phyloP scores from a whole-genome alignment of 1,140 invertebrate species.

The Theocolax elegans region DNA sequence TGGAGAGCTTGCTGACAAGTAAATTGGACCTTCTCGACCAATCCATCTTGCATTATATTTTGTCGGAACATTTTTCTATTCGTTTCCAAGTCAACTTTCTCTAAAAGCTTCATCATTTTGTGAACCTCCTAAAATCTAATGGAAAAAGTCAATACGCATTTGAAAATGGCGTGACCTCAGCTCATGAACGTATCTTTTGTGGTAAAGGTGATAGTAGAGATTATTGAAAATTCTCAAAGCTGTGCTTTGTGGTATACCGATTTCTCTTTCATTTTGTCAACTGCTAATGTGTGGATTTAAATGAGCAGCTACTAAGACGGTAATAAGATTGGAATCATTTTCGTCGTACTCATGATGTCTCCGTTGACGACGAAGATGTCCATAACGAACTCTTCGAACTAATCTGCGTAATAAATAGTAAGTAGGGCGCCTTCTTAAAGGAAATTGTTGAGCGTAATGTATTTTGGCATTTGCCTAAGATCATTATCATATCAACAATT shows the following conservation, averaged over 20 bases:
- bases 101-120: no score
- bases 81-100: no score
- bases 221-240: conserved; percentile 22
- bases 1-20: no score
- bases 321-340: background rate
- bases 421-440: conserved; percentile 5
- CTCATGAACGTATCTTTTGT: conserved; percentile 11
- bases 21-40: no score
- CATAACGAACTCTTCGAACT: conserved; percentile 14
- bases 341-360: background rate
- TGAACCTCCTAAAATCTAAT: conserved; percentile 29
- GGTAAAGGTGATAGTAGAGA: conserved; percentile 25
- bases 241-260: background rate
- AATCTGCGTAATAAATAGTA: background rate
- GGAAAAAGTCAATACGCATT: no score
- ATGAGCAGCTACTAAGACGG: conserved; percentile 15
- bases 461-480: background rate
- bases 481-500: conserved; percentile 31
- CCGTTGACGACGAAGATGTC: background rate
- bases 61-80: no score
- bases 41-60: no score
- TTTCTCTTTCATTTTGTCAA: conserved; percentile 11
- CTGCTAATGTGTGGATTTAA: conserved; percentile 26
- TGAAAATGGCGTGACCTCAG: conserved; percentile 8
- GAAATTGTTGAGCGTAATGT: conserved; percentile 20